Evolutionary conservation across 2,113 vertebrate species (phyloP).

Genomic region (Sarotherodon lohbergeri): DNA sequence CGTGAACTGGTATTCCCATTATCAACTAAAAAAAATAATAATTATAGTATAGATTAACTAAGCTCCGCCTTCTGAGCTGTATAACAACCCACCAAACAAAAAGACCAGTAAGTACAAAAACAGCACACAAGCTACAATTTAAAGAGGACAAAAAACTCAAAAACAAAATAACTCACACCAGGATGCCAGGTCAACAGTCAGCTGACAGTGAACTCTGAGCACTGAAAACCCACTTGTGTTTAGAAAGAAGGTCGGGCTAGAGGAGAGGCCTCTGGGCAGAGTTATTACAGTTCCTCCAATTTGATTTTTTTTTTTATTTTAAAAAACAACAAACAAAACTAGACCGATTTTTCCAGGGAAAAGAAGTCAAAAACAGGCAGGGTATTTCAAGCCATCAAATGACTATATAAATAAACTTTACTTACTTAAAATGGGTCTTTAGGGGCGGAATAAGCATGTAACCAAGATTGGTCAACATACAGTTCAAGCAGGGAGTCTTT

Average conservation of each 20-base stretch:
- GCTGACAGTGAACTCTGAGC: slow-evolving; percentile 9
- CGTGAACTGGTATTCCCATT: not conserved
- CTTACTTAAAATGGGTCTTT: not conserved
- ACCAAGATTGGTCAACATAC: not conserved
- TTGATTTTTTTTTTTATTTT: not conserved
- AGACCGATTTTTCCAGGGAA: accelerated
- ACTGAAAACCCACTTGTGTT: slow-evolving; percentile 14
- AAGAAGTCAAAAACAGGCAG: not conserved
- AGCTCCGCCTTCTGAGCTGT: not conserved
- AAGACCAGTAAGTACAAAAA: not conserved
- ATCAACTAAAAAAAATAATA: accelerated
- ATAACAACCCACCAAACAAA: not conserved
- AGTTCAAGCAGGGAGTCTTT: not conserved
- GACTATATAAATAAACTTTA: not conserved
- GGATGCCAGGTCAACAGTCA: slow-evolving; percentile 17
- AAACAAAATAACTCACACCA: slow-evolving; percentile 46
- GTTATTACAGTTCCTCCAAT: not conserved
- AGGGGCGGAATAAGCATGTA: not conserved
- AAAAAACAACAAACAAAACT: not conserved
- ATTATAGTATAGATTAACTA: not conserved
- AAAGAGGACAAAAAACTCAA: not conserved
- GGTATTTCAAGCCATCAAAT: not conserved
- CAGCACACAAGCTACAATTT: not conserved
- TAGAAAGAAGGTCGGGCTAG: not conserved
- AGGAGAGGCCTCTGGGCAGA: not conserved